Base-by-base conservation (phyloP, 2,888 invertebrate genomes). In the Andrena hattorfiana region DNA sequence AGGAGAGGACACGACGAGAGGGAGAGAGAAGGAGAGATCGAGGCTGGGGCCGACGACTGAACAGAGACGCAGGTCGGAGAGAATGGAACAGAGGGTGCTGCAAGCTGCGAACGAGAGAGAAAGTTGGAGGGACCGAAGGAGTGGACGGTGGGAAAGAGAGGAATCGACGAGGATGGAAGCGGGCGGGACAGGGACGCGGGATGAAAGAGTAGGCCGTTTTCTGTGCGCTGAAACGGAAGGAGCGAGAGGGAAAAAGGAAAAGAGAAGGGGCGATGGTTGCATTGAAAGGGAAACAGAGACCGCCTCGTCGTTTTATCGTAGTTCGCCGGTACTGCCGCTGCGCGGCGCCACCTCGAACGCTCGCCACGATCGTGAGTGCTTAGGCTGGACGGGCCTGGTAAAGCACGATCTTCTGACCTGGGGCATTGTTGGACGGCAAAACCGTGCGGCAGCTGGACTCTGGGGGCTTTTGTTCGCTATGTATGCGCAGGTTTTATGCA, bases 71-170 rank as follows among this genome's bases (percentile, higher is more conserved):
- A 68, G 26, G 56, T 56, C 54, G n/a, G 83, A 70, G 69, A 70
- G 78, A 73, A 82, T 69, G 77, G 62, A 76, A 59, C 59, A 73
- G 77, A 80, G 80, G 80, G 81, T 77, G 78, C 72, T 70, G 79
- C 75, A 71, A 60, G 86, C 83, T 62, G 64, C 70, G 67, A 77
- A 90, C 88, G 85, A 84, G 87, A 89, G 86, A 87, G 86, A 80
- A 84, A 83, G 77, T 80, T 78, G 64, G 62, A 48, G 23, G 59
- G 66, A 79, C 54, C 35, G 56, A 64, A 64, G 60, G 49, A 74
- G 23, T 26, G 59, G 51, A 66, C 54, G 60, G 5, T 1, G 35
- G 20, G 54, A 62, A 32, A 54, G 56, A 80, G 66, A 80, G 63
- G 20, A 23, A n/a, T 28, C n/a, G n/a, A 81, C 23, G 26, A 67